Evolutionary conservation across 2,113 vertebrate genomes (phyloP).

Genomic region (Platanista minor): DNA sequence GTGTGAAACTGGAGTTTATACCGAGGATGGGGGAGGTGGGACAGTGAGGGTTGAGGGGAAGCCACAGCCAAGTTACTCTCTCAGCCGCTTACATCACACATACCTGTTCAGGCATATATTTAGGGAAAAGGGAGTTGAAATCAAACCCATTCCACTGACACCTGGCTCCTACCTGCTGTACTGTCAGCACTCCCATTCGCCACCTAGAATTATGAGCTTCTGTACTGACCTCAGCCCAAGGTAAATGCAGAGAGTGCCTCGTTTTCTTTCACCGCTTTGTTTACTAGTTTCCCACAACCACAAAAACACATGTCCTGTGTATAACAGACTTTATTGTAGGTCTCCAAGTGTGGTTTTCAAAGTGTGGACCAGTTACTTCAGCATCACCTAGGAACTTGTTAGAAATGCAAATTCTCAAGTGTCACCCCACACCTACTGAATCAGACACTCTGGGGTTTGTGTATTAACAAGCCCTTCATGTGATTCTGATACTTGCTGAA

Average conservation of each 20-base stretch:
- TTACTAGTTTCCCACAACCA: not conserved
- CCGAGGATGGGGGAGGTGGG: not conserved
- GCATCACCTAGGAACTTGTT: not conserved
- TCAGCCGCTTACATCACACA: not conserved
- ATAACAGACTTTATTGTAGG: not conserved
- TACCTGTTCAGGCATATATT: not conserved
- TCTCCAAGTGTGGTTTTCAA: not conserved
- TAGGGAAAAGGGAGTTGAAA: not conserved
- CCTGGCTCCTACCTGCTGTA: not conserved
- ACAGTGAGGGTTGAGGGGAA: not conserved
- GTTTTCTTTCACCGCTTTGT: not conserved
- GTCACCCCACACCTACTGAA: not conserved
- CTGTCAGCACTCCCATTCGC: not conserved
- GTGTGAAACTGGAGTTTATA: not conserved
- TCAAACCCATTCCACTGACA: not conserved
- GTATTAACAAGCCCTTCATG: not conserved
- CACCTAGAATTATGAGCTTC: conserved; percentile 14
- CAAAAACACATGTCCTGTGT: not conserved
- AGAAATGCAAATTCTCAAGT: not conserved
- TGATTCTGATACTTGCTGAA: not conserved
- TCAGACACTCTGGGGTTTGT: not conserved
- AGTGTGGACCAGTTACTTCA: not conserved
- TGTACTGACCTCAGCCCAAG: not conserved
- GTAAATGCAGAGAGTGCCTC: not conserved
- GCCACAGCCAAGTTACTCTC: not conserved